These are phyloP conservation scores for Drosophila putrida DNA, from an alignment of 2,888 invertebrate species.

Conservation along the genomic window DNA sequence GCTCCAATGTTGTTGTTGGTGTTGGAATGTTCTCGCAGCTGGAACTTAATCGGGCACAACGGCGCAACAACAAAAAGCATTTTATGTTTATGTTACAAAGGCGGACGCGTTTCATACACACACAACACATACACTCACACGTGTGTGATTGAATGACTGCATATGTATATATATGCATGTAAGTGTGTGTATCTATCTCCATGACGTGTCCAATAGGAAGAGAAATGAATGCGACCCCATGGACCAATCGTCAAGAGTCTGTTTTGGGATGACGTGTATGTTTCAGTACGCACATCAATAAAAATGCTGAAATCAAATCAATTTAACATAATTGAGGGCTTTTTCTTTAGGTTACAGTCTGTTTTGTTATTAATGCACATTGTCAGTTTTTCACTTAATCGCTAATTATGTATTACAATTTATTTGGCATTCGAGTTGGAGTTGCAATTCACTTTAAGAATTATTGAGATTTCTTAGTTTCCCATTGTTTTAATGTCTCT, in stretches of 20 bases:
- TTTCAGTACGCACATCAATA: constrained; percentile 50
- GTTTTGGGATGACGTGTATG: constrained; percentile 47
- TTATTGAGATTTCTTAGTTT: constrained; percentile 7
- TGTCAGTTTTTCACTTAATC: constrained; percentile 34
- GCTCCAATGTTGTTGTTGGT: constrained; percentile 16
- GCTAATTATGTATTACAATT: constrained; percentile 41
- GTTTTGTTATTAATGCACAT: constrained; percentile 58
- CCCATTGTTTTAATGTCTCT: constrained; percentile 2
- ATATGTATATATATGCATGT: constrained; percentile 9
- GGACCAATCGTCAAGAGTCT: constrained; percentile 48
- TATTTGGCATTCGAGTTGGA: constrained; percentile 60
- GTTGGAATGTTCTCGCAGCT: constrained; percentile 79
- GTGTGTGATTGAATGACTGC: constrained; percentile 9
- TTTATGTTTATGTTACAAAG: constrained; percentile 76
- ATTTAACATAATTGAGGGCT: constrained; percentile 28
- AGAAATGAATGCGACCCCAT: constrained; percentile 28
- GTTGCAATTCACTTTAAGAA: constrained; percentile 24
- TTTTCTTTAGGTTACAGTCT: constrained; percentile 25
- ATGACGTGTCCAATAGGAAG: constrained; percentile 66
- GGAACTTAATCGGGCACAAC: constrained; percentile 67
- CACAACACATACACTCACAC: neutral
- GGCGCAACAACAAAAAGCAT: constrained; percentile 69
- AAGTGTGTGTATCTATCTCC: constrained; percentile 9
- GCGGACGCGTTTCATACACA: constrained; percentile 44
- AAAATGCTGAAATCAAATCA: constrained; percentile 42